These are phyloP conservation scores for Stegana nigrithorax DNA, from an alignment of 2,888 invertebrate species.

Conservation along the genomic window DNA sequence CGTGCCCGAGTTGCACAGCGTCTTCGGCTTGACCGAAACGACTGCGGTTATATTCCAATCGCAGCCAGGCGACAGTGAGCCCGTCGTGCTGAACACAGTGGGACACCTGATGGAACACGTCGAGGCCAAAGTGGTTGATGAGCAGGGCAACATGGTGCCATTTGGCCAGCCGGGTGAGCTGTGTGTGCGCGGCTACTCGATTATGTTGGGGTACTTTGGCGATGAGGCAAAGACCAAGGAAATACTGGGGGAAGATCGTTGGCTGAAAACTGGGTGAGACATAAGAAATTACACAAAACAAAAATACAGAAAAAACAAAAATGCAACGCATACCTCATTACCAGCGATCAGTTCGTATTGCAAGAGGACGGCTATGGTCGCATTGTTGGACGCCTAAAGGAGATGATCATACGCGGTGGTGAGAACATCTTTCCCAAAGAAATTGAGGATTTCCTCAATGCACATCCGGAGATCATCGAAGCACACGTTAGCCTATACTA, in stretches of 20 bases:
- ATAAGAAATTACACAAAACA: no score
- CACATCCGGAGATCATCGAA: constrained; percentile 77
- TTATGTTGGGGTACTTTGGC: constrained; percentile 81
- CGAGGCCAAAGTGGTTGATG: constrained; percentile 74
- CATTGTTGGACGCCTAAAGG: constrained; percentile 79
- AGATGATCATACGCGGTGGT: constrained; percentile 84
- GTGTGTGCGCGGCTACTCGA: constrained; percentile 77
- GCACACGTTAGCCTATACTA: constrained; percentile 71
- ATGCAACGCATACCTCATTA: neutral
- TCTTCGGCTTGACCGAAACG: constrained; percentile 74
- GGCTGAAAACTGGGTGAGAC: constrained; percentile 81
- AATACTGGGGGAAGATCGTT: constrained; percentile 74
- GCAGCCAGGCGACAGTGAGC: constrained; percentile 67
- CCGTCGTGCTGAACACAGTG: constrained; percentile 70
- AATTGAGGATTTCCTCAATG: constrained; percentile 78
- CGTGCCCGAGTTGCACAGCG: constrained; percentile 70
- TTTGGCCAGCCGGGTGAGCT: constrained; percentile 79
- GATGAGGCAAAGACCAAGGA: constrained; percentile 79
- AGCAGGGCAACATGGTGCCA: constrained; percentile 73
- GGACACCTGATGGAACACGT: constrained; percentile 72
- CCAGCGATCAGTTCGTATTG: constrained; percentile 72
- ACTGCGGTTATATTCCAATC: constrained; percentile 72
- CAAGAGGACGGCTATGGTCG: constrained; percentile 76
- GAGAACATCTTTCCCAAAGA: constrained; percentile 86
- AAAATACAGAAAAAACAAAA: neutral